These are phyloP conservation scores for Colletes collaris DNA, from an alignment of 2,888 invertebrate genomes.

Conservation along the genomic window DNA sequence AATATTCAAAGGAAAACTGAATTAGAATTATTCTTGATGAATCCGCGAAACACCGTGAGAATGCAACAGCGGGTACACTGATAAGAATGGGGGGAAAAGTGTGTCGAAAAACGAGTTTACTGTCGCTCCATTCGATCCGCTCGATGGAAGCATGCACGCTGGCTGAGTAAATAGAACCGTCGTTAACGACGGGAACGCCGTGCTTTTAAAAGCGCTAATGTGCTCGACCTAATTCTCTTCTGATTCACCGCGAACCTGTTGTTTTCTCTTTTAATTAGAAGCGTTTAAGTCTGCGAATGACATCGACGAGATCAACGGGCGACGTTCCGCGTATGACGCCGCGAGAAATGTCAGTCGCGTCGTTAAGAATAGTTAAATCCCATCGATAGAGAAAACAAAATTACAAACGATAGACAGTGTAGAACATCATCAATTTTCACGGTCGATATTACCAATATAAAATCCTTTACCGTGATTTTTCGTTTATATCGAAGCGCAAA, in stretches of 20 bases:
- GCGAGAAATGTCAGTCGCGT: constrained; percentile 12
- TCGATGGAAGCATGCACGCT: background rate
- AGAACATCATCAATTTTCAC: too few species aligned
- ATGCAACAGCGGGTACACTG: background rate
- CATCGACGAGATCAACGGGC: constrained; percentile 45
- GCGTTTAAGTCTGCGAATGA: constrained; percentile 45
- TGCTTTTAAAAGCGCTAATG: constrained; percentile 38
- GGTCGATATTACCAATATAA: too few species aligned
- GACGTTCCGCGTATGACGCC: constrained; percentile 21
- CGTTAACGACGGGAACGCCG: constrained; percentile 18
- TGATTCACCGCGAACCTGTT: constrained; percentile 42
- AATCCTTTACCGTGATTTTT: too few species aligned
- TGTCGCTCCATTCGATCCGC: background rate
- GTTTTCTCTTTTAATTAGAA: constrained; percentile 46
- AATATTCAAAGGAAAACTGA: too few species aligned
- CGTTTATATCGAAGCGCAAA: too few species aligned
- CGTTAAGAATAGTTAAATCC: background rate
- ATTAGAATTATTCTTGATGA: constrained; percentile 7
- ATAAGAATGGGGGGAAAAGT: constrained; percentile 13
- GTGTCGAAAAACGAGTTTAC: constrained; percentile 27
- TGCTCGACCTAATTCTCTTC: constrained; percentile 47
- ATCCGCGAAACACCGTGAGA: background rate
- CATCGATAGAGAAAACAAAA: too few species aligned
- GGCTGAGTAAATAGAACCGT: constrained; percentile 25
- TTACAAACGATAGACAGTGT: too few species aligned